phyloP scores from a whole-genome alignment of 2,888 invertebrate genomes.

The Chironomus tentans region DNA sequence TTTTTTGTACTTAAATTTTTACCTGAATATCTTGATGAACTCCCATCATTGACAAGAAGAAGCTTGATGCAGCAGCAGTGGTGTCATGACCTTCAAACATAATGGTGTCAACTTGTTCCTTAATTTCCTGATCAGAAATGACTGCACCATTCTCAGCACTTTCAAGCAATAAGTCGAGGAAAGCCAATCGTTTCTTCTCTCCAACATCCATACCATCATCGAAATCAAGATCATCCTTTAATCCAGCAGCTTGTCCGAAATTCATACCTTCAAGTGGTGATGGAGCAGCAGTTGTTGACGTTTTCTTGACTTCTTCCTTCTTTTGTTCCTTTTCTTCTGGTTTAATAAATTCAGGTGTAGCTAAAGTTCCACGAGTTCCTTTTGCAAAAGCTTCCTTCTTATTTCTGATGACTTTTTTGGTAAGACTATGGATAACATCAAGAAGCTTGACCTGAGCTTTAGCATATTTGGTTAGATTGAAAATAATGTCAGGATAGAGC shows the following conservation, averaged over 20 bases:
- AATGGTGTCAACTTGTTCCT: constrained; percentile 76
- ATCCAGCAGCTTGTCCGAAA: constrained; percentile 60
- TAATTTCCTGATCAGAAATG: constrained; percentile 67
- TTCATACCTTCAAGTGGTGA: constrained; percentile 55
- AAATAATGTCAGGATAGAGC: constrained; percentile 66
- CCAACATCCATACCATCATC: constrained; percentile 70
- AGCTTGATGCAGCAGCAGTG: constrained; percentile 72
- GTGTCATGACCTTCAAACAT: constrained; percentile 85
- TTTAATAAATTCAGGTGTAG: constrained; percentile 35
- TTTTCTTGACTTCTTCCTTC: constrained; percentile 30
- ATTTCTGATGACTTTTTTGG: constrained; percentile 65
- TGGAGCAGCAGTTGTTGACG: constrained; percentile 35
- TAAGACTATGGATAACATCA: constrained; percentile 68
- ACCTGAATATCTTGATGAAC: constrained; percentile 60
- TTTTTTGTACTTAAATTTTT: too few relatives aligned
- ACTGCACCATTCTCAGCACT: constrained; percentile 62
- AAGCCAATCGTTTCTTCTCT: constrained; percentile 74
- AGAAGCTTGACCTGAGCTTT: constrained; percentile 65
- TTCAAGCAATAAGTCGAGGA: constrained; percentile 76
- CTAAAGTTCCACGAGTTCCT: constrained; percentile 48
- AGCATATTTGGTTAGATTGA: constrained; percentile 65
- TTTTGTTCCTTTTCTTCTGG: constrained; percentile 31
- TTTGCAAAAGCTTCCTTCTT: constrained; percentile 66
- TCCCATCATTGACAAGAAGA: constrained; percentile 69
- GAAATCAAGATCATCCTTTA: constrained; percentile 73